A percentile compares a stretch with the other conserved stretches of the same genome.
These are phyloP conservation scores for Tringa solitaria DNA, from an alignment of 2,113 vertebrate species.

Conservation along the genomic window DNA sequence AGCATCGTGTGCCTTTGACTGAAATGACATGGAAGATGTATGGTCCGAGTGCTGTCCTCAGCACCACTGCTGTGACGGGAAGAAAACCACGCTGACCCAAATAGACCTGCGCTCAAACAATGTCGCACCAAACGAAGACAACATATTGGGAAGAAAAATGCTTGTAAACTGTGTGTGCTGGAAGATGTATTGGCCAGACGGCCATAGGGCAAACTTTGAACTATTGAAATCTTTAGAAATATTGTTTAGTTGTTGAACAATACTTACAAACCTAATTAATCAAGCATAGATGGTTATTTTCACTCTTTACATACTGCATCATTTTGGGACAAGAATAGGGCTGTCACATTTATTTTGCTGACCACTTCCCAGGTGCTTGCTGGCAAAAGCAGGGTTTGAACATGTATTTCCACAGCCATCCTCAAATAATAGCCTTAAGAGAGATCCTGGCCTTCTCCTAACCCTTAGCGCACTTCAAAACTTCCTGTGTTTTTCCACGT, in stretches of 20 bases:
- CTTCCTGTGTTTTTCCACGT: not conserved
- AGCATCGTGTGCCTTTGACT: conserved; percentile 83
- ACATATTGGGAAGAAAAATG: conserved; percentile 86
- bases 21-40: conserved; percentile 86
- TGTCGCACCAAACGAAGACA: conserved; percentile 84
- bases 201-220: conserved; percentile 86
- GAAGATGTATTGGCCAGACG: conserved; percentile 82
- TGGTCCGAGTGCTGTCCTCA: conserved; percentile 76
- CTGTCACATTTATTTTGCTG: conserved; percentile 69
- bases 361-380: conserved; percentile 67
- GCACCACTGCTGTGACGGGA: conserved; percentile 80
- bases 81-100: conserved; percentile 84
- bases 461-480: not conserved
- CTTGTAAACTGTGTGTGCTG: conserved; percentile 76
- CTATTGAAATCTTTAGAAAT: conserved; percentile 87
- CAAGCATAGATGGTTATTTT: conserved; percentile 83
- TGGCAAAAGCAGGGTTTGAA: conserved; percentile 50
- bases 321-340: conserved; percentile 75
- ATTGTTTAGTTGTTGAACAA: conserved; percentile 83
- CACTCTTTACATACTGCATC: conserved; percentile 73
- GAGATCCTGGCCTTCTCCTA: not conserved
- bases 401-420: conserved; percentile 47
- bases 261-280: conserved; percentile 87
- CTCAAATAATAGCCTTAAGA: conserved; percentile 21
- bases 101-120: conserved; percentile 79